Base-by-base conservation (phyloP, 2,113 vertebrate genomes). In the Hippocampus mohnikei region DNA sequence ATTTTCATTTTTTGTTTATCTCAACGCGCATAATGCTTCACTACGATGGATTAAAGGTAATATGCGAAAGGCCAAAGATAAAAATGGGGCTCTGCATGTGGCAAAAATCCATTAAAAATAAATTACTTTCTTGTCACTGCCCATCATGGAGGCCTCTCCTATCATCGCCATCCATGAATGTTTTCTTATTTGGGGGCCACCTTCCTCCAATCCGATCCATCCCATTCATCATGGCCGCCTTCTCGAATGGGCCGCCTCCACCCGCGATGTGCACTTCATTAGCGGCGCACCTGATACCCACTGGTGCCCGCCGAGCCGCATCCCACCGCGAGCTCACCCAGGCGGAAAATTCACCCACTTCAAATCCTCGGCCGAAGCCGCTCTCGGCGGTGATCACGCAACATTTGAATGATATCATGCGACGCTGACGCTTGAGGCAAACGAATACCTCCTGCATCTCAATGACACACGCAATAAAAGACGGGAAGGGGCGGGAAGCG, bases 201-300 rank as follows among this genome's bases (percentile, higher is more conserved):
- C 42, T 73, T 82, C 83, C 87, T 81, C 67, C 67, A 82, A 84
- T 82, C 72, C 71, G 75, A 78, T 81, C 75, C 60, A 60, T 74
- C 56, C 69, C 67, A 79, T 83, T 82, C 66, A 74, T 84, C 74
- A 79, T 27, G 25, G 62, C 48, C 42, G 21, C 20, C 21, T 53
- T 53, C 50, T 7, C 20, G 21, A 52, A 8, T 52, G 50, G 20
- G 50, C 50, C 20, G 21, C 52, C 52, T 11, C 52, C 52, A n/a
- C 9, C 20, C 29, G 52, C 52, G 20, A 72, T 75, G 72, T 85
- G 84, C 72, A 80, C 67, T 74, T 65, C 59, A 74, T 55, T 48
- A 67, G 75, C 3, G 48, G 70, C 76, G 69, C 66, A 20, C 69
- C 78, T 71, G 65, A 77, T 78, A 67, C 72, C 64, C 62, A 63